Evolutionary conservation across 2,888 invertebrate species (phyloP).

Genomic region (Drepana falcataria): DNA sequence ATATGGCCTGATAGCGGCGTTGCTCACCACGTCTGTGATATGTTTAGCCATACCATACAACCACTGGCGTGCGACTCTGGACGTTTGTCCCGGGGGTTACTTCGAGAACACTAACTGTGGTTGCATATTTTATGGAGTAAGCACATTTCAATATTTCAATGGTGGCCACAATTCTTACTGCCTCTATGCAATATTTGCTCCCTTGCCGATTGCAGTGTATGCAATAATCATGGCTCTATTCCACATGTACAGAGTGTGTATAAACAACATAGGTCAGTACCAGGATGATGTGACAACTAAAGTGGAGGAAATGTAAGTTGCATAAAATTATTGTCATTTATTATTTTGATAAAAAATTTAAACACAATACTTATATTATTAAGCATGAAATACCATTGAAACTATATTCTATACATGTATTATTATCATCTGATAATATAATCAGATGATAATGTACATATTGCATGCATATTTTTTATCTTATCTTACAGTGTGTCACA

Average conservation of each 20-base stretch:
- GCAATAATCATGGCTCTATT: constrained; percentile 81
- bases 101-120: constrained; percentile 82
- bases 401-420: no score
- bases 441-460: no score
- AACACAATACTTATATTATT: no score
- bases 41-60: constrained; percentile 81
- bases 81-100: constrained; percentile 79
- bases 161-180: constrained; percentile 83
- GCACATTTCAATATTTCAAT: constrained; percentile 80
- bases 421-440: no score
- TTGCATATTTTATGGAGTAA: constrained; percentile 82
- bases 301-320: constrained; percentile 71
- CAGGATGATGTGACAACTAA: constrained; percentile 65
- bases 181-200: constrained; percentile 83
- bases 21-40: constrained; percentile 56
- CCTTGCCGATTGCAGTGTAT: constrained; percentile 81
- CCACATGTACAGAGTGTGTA: constrained; percentile 84
- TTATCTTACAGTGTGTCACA: no score
- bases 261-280: constrained; percentile 76
- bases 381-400: no score
- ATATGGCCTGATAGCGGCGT: constrained; percentile 48
- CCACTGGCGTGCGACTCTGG: constrained; percentile 83
- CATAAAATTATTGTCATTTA: neutral
- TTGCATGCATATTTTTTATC: no score
- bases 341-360: no score